Conservation (phyloP, 2,888 invertebrate species). For the Ormia ochracea region DNA sequence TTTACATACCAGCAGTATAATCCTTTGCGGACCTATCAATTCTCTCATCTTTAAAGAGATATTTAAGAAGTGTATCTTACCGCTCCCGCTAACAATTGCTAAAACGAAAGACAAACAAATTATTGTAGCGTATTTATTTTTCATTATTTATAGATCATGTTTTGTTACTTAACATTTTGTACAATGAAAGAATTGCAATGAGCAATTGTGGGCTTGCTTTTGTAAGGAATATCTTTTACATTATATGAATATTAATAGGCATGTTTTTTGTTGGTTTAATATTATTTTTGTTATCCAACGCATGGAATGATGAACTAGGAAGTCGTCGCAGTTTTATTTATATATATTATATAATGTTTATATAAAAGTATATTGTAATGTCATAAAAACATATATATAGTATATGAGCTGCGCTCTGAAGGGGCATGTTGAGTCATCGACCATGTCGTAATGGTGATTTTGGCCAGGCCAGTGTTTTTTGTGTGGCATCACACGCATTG, state of each 20-base stretch:
- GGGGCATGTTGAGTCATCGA: too few relatives aligned
- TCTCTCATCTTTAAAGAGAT: conserved; percentile 53
- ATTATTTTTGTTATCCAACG: neutral
- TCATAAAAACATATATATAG: too few relatives aligned
- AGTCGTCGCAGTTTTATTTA: conserved; percentile 59
- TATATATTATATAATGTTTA: too few relatives aligned
- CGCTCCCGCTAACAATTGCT: neutral
- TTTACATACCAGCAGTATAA: conserved; percentile 63
- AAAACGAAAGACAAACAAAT: conserved; percentile 1
- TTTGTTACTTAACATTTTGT: neutral
- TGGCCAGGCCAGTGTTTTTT: too few relatives aligned
- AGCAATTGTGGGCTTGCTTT: neutral
- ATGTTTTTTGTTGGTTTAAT: neutral
- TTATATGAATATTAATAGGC: conserved; percentile 48
- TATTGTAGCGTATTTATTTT: conserved; percentile 1
- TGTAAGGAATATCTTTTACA: conserved; percentile 41
- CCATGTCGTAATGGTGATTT: too few relatives aligned
- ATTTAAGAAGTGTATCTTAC: conserved; percentile 2
- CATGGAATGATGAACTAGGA: conserved; percentile 67
- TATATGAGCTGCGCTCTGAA: too few relatives aligned
- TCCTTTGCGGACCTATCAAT: conserved; percentile 43
- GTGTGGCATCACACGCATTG: too few relatives aligned
- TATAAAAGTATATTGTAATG: too few relatives aligned
- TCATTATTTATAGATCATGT: neutral
- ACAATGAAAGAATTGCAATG: conserved; percentile 11